These are phyloP conservation scores for Synodontis membranacea DNA, from an alignment of 2,113 vertebrate genomes.

Conservation along the genomic window DNA sequence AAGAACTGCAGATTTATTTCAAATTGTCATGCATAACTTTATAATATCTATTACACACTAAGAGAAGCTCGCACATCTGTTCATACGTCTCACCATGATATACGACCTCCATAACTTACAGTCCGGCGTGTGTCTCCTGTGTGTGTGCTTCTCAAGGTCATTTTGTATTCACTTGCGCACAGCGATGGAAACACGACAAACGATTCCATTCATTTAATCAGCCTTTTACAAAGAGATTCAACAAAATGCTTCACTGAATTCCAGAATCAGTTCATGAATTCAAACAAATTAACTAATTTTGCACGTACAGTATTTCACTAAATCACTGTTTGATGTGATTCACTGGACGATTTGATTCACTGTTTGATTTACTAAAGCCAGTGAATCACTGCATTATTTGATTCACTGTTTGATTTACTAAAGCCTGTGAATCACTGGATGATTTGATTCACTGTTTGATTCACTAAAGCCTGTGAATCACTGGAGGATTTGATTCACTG, in stretches of 20 bases:
- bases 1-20: background rate
- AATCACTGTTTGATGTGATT: background rate
- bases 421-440: background rate
- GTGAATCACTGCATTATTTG: background rate
- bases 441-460: background rate
- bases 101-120: background rate
- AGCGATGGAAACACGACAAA: background rate
- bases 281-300: background rate
- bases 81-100: background rate
- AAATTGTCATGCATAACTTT: background rate
- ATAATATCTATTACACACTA: background rate
- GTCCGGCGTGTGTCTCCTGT: background rate
- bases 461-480: background rate
- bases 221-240: background rate
- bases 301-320: background rate
- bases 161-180: background rate
- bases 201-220: too few species aligned
- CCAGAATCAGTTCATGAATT: background rate
- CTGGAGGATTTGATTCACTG: background rate
- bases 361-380: background rate
- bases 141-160: background rate
- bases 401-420: background rate
- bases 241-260: background rate
- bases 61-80: background rate
- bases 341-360: background rate